A percentile compares a stretch with the other conserved stretches of the same genome.
phyloP scores from a whole-genome alignment of 2,797 vertebrate species.

The Buceros bicornis region DNA sequence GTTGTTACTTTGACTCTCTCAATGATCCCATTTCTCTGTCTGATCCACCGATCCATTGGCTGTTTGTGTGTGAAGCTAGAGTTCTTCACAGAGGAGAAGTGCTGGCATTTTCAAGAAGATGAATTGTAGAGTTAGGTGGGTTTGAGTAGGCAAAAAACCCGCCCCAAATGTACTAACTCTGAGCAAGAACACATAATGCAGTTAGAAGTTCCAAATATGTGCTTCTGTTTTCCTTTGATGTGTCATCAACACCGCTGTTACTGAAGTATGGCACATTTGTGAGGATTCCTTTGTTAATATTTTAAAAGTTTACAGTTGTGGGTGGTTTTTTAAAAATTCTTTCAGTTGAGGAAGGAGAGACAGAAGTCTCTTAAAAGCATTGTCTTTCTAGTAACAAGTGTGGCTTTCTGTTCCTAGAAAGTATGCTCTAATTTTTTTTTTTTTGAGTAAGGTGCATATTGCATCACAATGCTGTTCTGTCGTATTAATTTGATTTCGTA shows the following conservation, averaged over 20 bases:
- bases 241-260: neutral
- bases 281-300: neutral
- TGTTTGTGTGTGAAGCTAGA: neutral
- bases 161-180: neutral
- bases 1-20: neutral
- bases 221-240: neutral
- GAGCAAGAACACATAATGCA: neutral
- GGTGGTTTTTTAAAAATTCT: neutral
- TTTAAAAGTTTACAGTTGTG: neutral
- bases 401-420: slow-evolving; percentile 3
- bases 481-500: neutral
- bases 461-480: neutral
- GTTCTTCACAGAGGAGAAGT: neutral
- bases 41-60: neutral
- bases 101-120: neutral
- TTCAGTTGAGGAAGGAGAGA: neutral
- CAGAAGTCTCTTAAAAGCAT: neutral
- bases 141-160: neutral
- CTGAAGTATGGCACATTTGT: neutral
- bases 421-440: neutral
- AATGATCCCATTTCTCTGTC: neutral
- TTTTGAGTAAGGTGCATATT: neutral
- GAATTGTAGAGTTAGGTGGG: neutral
- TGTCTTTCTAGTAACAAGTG: neutral
- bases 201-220: neutral